phyloP scores from a whole-genome alignment of 2,888 invertebrate species.

The Phyllotreta striolata region DNA sequence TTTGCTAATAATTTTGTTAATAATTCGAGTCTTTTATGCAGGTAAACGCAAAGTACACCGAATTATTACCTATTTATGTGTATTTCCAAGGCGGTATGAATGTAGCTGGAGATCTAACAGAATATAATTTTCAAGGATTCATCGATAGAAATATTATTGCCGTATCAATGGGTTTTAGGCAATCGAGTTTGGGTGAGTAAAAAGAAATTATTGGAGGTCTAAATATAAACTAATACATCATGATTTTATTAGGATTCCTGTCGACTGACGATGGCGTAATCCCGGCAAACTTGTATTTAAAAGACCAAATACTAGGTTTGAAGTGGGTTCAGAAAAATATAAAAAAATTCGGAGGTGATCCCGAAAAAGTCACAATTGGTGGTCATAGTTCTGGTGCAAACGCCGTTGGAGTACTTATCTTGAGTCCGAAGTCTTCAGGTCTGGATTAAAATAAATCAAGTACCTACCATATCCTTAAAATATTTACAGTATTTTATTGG shows the following conservation, averaged over 20 bases:
- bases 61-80: constrained; percentile 22
- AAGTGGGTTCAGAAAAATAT: constrained; percentile 21
- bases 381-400: constrained; percentile 20
- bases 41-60: neutral
- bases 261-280: constrained; percentile 17
- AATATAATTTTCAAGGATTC: constrained; percentile 28
- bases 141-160: constrained; percentile 28
- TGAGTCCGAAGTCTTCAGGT: constrained; percentile 20
- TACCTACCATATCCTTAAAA: neutral
- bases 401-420: neutral
- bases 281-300: constrained; percentile 7
- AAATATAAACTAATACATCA: too few relatives aligned
- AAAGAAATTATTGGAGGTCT: neutral
- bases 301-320: constrained; percentile 12
- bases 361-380: constrained; percentile 10
- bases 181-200: constrained; percentile 25
- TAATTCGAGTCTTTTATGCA: neutral
- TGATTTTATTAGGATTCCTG: constrained; percentile 6
- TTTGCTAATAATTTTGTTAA: neutral
- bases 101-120: constrained; percentile 24
- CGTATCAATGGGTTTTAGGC: constrained; percentile 19
- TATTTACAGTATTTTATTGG: constrained; percentile 4
- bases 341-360: constrained; percentile 12
- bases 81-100: constrained; percentile 31
- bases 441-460: neutral